Evolutionary conservation across 2,797 vertebrate genomes (phyloP).

Genomic region (Erithacus rubecula): DNA sequence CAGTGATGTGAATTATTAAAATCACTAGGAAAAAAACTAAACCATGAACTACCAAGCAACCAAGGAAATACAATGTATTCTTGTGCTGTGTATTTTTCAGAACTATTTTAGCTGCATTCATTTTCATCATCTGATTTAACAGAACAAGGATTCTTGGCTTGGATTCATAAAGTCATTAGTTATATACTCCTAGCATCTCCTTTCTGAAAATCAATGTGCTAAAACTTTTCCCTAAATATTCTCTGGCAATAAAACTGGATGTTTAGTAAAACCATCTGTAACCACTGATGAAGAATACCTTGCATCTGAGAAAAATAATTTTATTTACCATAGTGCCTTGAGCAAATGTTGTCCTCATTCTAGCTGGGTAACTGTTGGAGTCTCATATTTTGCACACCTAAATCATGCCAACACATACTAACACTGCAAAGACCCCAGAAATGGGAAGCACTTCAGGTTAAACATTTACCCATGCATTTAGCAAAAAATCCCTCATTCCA

Average conservation of each 20-base stretch:
- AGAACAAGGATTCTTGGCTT: background rate
- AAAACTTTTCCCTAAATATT: background rate
- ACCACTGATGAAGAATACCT: background rate
- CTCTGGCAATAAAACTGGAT: background rate
- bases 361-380: conserved; percentile 1
- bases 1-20: background rate
- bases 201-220: conserved; percentile 3
- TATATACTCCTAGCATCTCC: background rate
- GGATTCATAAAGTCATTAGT: background rate
- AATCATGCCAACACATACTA: conserved; percentile 30
- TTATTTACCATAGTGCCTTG: background rate
- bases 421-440: conserved; percentile 33
- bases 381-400: conserved; percentile 58
- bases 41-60: background rate
- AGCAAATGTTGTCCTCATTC: background rate
- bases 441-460: background rate
- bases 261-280: background rate
- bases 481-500: background rate
- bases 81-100: background rate
- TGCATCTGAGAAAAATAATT: conserved; percentile 22
- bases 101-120: background rate
- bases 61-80: background rate
- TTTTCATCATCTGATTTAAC: background rate
- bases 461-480: background rate
- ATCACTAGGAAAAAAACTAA: background rate